phyloP scores from a whole-genome alignment of 2,797 vertebrate genomes.

The Phyllotis vaccarum region DNA sequence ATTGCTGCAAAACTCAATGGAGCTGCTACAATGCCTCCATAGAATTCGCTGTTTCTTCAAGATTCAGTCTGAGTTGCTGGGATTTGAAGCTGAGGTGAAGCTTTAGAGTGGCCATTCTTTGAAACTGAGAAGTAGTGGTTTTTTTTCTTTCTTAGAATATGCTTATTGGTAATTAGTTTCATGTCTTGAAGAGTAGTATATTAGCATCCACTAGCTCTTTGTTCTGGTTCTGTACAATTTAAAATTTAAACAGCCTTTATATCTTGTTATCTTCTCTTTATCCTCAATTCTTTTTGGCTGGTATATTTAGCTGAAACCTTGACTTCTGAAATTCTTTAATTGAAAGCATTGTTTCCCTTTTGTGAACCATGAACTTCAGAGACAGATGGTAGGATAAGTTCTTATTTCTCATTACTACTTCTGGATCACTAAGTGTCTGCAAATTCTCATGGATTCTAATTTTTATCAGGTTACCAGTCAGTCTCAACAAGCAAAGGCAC shows the following conservation, averaged over 20 bases:
- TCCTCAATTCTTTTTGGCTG: not conserved
- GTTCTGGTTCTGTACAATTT: not conserved
- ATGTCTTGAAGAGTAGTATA: not conserved
- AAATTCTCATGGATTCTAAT: constrained; percentile 23
- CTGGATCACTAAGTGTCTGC: not conserved
- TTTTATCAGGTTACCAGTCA: constrained; percentile 31
- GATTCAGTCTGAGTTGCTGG: not conserved
- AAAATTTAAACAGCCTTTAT: not conserved
- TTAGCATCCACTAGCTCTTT: not conserved
- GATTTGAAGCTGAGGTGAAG: not conserved
- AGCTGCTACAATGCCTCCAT: not conserved
- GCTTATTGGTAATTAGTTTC: not conserved
- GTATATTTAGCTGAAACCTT: not conserved
- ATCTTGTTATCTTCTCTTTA: not conserved
- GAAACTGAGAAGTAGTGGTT: not conserved
- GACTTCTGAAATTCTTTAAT: not conserved
- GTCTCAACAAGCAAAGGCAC: constrained; percentile 56
- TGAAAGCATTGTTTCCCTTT: not conserved
- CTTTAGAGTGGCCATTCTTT: not conserved
- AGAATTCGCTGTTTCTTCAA: not conserved
- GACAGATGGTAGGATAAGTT: not conserved
- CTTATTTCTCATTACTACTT: constrained; percentile 43
- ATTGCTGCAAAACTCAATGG: not conserved
- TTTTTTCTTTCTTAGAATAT: not conserved
- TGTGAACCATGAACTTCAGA: not conserved